Base-by-base conservation (phyloP, 1,140 invertebrate genomes). In the Anoplophora glabripennis region DNA sequence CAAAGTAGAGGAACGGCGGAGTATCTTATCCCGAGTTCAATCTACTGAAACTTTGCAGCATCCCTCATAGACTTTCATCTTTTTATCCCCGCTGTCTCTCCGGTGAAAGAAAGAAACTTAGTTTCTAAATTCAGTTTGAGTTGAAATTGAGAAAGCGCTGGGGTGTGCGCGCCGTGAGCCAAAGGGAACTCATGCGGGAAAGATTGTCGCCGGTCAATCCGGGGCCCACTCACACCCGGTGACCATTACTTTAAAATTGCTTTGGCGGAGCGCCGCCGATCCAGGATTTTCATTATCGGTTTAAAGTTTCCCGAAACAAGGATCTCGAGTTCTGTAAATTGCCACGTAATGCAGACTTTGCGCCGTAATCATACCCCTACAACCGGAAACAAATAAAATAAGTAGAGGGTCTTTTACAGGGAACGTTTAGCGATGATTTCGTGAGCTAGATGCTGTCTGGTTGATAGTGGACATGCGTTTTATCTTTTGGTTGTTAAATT, bases 51-150 rank as follows among this genome's bases (percentile, higher is more conserved):
- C 35, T 63, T 58, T 54, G 18, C 55, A 18, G 40, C 41, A 54
- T 53, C 49, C 53, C 45, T 60, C 55, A 56, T 63, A 59, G 48
- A 57, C 64, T 63, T 66, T 66, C 64, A 63, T 63, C 57, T 63
- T 63, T 66, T 60, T 57, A 58, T 57, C 57, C 52, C 48, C 45
- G 41, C 52, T 59, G 45, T 28, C 48, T 49, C 58, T 57, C 33
- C 34, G 37, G 51, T 12, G 49, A 63, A 53, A 57, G 55, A 60
- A 64, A 66, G 57, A 66, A 66, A 66, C 61, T 66, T 60, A 60
- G 61, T 66, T 66, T 47, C 63, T 64, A 67, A 67, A 67, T 67
- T 67, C 58, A 67, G 65, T 67, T 67, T 67, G 53, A 59, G 65
- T 55, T 51, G 59, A 67, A 67, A 67, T 67, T 64, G 65, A 60